These are phyloP conservation scores for Serinus canaria DNA, from an alignment of 2,113 vertebrate genomes.

Conservation along the genomic window DNA sequence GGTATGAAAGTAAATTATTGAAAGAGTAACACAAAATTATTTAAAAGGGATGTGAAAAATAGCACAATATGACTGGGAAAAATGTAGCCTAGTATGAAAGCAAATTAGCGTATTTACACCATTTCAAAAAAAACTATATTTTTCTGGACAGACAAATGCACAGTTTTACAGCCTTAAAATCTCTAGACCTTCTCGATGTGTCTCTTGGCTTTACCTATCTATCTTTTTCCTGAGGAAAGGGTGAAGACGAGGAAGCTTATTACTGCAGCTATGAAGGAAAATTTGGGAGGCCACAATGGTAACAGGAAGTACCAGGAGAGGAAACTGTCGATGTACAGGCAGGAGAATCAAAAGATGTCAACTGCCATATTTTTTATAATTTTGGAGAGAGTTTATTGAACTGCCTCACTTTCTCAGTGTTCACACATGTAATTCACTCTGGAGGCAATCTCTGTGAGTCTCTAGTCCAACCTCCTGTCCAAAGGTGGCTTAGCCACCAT, in stretches of 20 bases:
- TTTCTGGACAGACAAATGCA: neutral
- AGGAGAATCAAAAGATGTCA: neutral
- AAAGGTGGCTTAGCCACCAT: rapidly evolving
- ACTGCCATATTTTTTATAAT: neutral
- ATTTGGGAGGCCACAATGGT: neutral
- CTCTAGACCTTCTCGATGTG: neutral
- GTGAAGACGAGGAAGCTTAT: neutral
- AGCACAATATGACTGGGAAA: neutral
- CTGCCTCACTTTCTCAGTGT: neutral
- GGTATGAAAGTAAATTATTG: neutral
- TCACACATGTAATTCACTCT: neutral
- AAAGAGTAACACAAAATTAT: neutral
- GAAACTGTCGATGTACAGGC: rapidly evolving
- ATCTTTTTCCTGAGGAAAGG: neutral
- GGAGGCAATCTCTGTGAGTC: neutral
- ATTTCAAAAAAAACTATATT: neutral
- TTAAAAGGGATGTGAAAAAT: neutral
- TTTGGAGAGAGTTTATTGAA: neutral
- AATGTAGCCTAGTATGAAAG: neutral
- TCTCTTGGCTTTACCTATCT: neutral
- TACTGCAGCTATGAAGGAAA: neutral
- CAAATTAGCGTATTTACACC: neutral
- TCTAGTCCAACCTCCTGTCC: neutral
- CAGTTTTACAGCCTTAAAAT: neutral
- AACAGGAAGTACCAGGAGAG: neutral